Percentiles rank a stretch among this genome's conserved stretches.
These are phyloP conservation scores for Melangyna quadrimaculata DNA, from an alignment of 2,888 invertebrate species.

Conservation along the genomic window DNA sequence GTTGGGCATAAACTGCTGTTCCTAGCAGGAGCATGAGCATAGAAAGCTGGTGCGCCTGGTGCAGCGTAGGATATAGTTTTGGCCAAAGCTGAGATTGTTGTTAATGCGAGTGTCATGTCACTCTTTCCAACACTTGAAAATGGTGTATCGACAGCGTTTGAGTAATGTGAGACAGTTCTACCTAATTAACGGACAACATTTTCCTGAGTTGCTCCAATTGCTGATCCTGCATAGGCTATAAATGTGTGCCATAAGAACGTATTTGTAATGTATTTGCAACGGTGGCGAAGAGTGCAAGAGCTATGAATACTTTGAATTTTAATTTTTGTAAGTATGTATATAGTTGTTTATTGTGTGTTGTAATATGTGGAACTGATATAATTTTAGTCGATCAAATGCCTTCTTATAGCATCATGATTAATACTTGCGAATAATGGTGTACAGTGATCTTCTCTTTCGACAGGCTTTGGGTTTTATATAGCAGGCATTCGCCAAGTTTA, in stretches of 20 bases:
- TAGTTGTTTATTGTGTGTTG: slow-evolving; percentile 23
- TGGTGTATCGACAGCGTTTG: too few species aligned
- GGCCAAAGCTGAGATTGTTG: slow-evolving; percentile 65
- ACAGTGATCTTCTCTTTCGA: too few species aligned
- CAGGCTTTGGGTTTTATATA: too few species aligned
- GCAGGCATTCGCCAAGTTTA: too few species aligned
- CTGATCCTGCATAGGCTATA: too few species aligned
- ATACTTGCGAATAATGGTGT: not conserved
- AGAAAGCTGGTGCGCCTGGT: slow-evolving; percentile 76
- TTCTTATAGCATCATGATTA: slow-evolving; percentile 44
- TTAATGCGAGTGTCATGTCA: too few species aligned
- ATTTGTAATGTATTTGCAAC: slow-evolving; percentile 83
- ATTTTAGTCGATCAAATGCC: too few species aligned
- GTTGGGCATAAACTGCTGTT: slow-evolving; percentile 73
- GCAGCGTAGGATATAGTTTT: slow-evolving; percentile 74
- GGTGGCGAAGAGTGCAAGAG: slow-evolving; percentile 83
- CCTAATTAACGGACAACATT: slow-evolving; percentile 83
- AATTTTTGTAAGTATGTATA: slow-evolving; percentile 32
- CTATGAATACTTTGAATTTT: slow-evolving; percentile 81
- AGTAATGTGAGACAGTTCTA: slow-evolving; percentile 83
- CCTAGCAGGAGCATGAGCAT: slow-evolving; percentile 73
- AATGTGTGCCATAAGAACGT: slow-evolving; percentile 78
- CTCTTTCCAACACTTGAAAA: too few species aligned
- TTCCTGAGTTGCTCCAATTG: slow-evolving; percentile 82
- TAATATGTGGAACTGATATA: slow-evolving; percentile 28